Conservation (phyloP, 2,888 invertebrate species). For the Oithona nana region DNA sequence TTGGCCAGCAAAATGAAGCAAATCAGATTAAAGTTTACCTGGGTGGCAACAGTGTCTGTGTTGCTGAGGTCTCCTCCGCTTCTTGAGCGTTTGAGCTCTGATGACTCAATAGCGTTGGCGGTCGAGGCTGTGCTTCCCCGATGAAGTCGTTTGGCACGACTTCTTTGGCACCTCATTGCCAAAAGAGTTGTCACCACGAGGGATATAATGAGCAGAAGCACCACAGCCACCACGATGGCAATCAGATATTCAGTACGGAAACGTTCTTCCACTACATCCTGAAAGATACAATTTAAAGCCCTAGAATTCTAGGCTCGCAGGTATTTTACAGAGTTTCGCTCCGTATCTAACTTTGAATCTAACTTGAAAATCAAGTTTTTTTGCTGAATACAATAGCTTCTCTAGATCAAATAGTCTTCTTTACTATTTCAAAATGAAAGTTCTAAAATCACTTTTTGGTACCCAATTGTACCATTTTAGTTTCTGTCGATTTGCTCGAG, state of each 20-base stretch:
- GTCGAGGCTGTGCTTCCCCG: too few relatives aligned
- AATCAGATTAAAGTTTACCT: not conserved
- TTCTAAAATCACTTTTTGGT: too few relatives aligned
- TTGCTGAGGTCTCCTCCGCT: not conserved
- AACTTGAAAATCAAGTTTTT: too few relatives aligned
- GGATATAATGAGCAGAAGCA: not conserved
- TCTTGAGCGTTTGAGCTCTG: too few relatives aligned
- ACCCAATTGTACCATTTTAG: too few relatives aligned
- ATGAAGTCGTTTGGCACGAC: not conserved
- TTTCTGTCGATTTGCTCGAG: too few relatives aligned
- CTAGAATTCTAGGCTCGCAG: not conserved
- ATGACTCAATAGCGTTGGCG: too few relatives aligned
- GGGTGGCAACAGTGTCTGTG: slow-evolving; percentile 1
- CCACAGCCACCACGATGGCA: slow-evolving; percentile 9
- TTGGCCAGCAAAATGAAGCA: not conserved
- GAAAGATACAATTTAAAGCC: not conserved
- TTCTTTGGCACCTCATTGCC: slow-evolving; percentile 1
- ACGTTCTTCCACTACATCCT: slow-evolving; percentile 16
- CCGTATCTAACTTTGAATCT: too few relatives aligned
- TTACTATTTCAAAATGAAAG: too few relatives aligned
- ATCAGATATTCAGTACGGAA: slow-evolving; percentile 13
- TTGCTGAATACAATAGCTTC: too few relatives aligned
- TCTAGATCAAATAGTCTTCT: too few relatives aligned
- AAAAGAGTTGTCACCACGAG: not conserved
- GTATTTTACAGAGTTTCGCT: too few relatives aligned